Percentiles rank a stretch among this genome's conserved stretches.
Evolutionary conservation across 2,888 invertebrate species (phyloP).

Genomic region (Phrixothrix hirtus): DNA sequence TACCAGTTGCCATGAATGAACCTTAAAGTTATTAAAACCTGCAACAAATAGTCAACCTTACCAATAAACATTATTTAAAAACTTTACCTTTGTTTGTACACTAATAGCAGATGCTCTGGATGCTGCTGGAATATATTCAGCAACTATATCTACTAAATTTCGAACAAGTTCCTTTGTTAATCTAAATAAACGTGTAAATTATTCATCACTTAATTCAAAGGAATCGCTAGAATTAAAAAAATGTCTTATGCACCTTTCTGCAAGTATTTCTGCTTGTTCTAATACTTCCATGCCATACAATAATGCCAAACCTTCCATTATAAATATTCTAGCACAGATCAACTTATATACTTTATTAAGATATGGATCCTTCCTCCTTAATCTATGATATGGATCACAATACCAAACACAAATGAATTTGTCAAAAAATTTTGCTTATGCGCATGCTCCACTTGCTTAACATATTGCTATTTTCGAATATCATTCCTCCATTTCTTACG

Average conservation of each 20-base stretch:
- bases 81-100: slow-evolving; percentile 1
- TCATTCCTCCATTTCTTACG: too few relatives aligned
- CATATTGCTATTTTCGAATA: too few relatives aligned
- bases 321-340: too few relatives aligned
- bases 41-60: too few relatives aligned
- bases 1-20: not conserved
- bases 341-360: too few relatives aligned
- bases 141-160: slow-evolving; percentile 1
- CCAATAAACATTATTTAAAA: slow-evolving; percentile 3
- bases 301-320: slow-evolving; percentile 1
- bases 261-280: slow-evolving; percentile 1
- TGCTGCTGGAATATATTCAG: slow-evolving; percentile 1
- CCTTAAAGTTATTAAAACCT: slow-evolving; percentile 3
- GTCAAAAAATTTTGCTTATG: too few relatives aligned
- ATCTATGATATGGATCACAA: too few relatives aligned
- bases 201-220: slow-evolving; percentile 2
- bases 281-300: not conserved
- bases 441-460: too few relatives aligned
- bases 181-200: slow-evolving; percentile 1
- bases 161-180: not conserved
- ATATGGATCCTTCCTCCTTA: too few relatives aligned
- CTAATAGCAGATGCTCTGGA: slow-evolving; percentile 1
- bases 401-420: too few relatives aligned
- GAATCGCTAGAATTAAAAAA: not conserved
- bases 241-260: not conserved